phyloP scores from a whole-genome alignment of 2,113 vertebrate species.

The Cichladusa arquata region DNA sequence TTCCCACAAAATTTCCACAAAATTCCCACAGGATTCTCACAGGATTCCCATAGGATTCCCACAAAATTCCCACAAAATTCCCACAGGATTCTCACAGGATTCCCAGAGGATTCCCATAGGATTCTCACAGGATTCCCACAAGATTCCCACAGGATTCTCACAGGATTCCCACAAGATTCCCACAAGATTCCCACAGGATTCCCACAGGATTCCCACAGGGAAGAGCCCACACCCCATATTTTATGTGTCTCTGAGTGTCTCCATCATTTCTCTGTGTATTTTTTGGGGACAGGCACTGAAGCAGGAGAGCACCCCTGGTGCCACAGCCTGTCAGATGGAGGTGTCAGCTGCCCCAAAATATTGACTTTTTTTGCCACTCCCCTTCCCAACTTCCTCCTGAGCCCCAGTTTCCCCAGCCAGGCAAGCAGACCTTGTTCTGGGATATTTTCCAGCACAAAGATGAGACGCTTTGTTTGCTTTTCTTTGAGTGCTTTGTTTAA shows the following conservation, averaged over 20 bases:
- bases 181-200: no score
- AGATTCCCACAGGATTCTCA: background rate
- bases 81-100: no score
- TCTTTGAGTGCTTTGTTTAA: slow-evolving; percentile 22
- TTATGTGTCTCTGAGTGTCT: no score
- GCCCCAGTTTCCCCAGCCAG: background rate
- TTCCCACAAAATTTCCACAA: no score
- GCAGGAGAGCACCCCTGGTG: background rate
- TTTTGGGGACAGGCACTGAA: background rate
- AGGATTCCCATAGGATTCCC: no score
- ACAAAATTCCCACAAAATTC: no score
- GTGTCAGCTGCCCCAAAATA: background rate
- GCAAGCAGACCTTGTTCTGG: background rate
- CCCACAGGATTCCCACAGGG: no score
- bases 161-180: background rate
- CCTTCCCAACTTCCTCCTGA: background rate
- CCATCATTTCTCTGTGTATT: no score
- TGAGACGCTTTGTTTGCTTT: slow-evolving; percentile 9
- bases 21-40: no score
- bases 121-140: no score
- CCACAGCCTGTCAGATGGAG: background rate
- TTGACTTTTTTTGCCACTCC: background rate
- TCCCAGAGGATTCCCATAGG: no score
- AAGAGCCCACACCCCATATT: background rate
- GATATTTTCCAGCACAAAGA: slow-evolving; percentile 31